phyloP scores from a whole-genome alignment of 2,113 vertebrate species.

The Acrocephalus arundinaceus region DNA sequence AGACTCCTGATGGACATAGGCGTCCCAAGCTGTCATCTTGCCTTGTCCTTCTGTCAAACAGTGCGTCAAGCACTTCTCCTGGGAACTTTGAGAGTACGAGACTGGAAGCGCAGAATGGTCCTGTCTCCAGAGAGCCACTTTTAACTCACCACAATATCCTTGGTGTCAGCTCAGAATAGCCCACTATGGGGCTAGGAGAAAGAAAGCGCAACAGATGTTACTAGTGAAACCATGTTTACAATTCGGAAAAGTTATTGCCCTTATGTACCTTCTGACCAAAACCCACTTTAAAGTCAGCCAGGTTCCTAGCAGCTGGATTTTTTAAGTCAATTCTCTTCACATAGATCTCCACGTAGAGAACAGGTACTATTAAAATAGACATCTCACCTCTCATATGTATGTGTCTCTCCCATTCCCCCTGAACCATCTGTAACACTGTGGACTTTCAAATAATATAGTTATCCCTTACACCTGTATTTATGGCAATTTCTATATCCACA shows the following conservation, averaged over 20 bases:
- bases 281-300: background rate
- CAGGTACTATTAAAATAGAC: background rate
- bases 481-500: background rate
- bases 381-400: background rate
- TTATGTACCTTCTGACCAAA: constrained; percentile 45
- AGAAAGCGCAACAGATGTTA: constrained; percentile 84
- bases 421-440: background rate
- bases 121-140: constrained; percentile 78
- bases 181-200: constrained; percentile 77
- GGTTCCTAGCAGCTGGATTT: background rate
- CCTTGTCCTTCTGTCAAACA: constrained; percentile 71
- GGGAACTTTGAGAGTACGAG: constrained; percentile 44
- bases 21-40: constrained; percentile 59
- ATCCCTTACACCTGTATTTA: background rate
- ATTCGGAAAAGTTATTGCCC: constrained; percentile 64
- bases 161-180: constrained; percentile 78
- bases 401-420: background rate
- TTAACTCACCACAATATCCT: constrained; percentile 75
- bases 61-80: constrained; percentile 71
- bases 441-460: background rate
- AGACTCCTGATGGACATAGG: constrained; percentile 44
- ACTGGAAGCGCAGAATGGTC: constrained; percentile 23
- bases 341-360: background rate
- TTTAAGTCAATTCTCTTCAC: background rate
- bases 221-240: constrained; percentile 82